Evolutionary conservation across 2,113 vertebrate genomes (phyloP).

Genomic region (Coturnix japonica): DNA sequence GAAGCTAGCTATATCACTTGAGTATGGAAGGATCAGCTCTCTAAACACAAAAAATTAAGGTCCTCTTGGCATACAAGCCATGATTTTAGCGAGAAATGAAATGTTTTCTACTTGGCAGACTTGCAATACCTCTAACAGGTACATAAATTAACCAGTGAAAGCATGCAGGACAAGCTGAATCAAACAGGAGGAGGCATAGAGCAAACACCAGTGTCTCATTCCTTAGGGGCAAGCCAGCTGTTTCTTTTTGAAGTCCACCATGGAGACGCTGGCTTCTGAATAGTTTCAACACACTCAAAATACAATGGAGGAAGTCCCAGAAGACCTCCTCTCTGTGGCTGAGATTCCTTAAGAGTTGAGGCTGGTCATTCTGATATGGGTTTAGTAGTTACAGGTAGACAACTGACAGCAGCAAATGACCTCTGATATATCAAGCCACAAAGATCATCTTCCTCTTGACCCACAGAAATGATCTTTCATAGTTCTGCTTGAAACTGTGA

Average conservation of each 20-base stretch:
- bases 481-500: not conserved
- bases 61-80: not conserved
- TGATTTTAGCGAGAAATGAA: not conserved
- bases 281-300: not conserved
- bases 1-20: not conserved
- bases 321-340: not conserved
- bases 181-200: not conserved
- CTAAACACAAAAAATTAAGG: not conserved
- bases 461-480: conserved; percentile 26
- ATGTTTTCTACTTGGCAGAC: not conserved
- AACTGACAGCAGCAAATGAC: not conserved
- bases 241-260: not conserved
- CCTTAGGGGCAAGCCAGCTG: not conserved
- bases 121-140: not conserved
- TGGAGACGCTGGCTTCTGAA: not conserved
- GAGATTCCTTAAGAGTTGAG: not conserved
- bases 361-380: not conserved
- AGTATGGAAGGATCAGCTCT: not conserved
- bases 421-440: conserved; percentile 23
- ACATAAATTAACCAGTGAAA: not conserved
- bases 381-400: not conserved
- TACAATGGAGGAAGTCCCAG: not conserved
- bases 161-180: not conserved
- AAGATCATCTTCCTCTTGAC: conserved; percentile 55
- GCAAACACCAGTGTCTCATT: not conserved